Conservation (phyloP, 2,888 invertebrate genomes). For the Eubasilissa splendida region DNA sequence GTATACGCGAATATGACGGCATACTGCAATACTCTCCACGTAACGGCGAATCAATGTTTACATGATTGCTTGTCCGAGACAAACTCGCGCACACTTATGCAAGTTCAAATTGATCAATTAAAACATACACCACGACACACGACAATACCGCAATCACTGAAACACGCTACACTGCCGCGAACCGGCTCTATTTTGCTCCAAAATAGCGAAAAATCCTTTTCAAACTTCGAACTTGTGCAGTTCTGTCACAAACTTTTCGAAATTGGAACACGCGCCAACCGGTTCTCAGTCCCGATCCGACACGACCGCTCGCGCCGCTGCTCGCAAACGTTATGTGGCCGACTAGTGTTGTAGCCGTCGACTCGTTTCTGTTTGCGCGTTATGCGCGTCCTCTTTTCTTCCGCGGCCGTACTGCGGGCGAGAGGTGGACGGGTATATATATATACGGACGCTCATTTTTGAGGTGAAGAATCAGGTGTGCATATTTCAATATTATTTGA, state of each 20-base stretch:
- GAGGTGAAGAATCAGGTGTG: slow-evolving; percentile 33
- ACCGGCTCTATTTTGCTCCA: neutral
- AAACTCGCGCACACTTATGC: neutral
- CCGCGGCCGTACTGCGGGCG: neutral
- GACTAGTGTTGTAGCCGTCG: slow-evolving; percentile 5
- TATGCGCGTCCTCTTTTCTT: slow-evolving; percentile 13
- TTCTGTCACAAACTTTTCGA: slow-evolving; percentile 35
- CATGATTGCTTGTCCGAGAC: slow-evolving; percentile 18
- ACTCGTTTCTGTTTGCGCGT: neutral
- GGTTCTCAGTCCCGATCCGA: slow-evolving; percentile 5
- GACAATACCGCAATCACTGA: neutral
- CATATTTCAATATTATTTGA: slow-evolving; percentile 33
- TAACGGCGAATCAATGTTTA: slow-evolving; percentile 11
- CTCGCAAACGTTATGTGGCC: slow-evolving; percentile 42
- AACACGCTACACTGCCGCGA: neutral
- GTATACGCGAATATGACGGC: neutral
- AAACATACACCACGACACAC: slow-evolving; percentile 13
- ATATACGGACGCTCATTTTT: slow-evolving; percentile 7
- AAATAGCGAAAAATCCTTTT: neutral
- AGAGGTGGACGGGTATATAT: slow-evolving; percentile 19
- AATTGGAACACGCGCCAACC: slow-evolving; percentile 39
- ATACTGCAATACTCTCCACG: neutral
- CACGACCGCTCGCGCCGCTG: slow-evolving; percentile 31
- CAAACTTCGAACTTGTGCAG: slow-evolving; percentile 15
- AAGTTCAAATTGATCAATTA: neutral